Conservation (phyloP, 37 sponge, comb jelly and placozoan species). For the Aphrocallistes beatrix region DNA sequence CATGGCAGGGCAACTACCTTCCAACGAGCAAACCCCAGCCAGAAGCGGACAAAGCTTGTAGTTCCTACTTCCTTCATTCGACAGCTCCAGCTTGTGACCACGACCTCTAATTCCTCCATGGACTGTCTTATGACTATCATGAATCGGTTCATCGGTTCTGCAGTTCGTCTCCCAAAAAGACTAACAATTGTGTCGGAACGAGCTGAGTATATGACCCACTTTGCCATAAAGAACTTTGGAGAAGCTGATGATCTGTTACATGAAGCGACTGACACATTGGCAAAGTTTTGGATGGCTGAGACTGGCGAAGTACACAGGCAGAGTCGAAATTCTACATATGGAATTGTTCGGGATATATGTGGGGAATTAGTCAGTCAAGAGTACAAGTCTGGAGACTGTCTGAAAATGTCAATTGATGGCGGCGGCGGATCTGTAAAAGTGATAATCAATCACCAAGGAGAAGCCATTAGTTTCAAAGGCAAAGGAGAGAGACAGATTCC, state of each 20-base stretch:
- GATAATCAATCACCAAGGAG: background rate
- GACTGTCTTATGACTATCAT: background rate
- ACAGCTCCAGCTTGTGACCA: background rate
- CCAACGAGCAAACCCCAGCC: background rate
- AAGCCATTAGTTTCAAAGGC: background rate
- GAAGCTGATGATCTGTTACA: background rate
- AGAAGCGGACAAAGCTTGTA: background rate
- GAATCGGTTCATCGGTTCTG: slow-evolving; percentile 8
- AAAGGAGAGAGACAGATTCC: slow-evolving; percentile 11
- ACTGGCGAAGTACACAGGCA: background rate
- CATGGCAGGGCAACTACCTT: background rate
- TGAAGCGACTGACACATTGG: background rate
- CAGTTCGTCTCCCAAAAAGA: background rate
- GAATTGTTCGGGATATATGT: slow-evolving; percentile 1
- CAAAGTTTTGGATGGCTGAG: background rate
- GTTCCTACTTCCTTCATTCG: background rate
- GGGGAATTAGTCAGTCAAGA: slow-evolving; percentile 12
- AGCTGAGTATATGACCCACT: background rate
- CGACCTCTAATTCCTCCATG: background rate
- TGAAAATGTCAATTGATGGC: background rate
- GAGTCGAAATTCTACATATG: background rate
- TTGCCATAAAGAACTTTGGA: background rate
- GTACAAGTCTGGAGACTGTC: background rate
- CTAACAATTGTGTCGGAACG: background rate
- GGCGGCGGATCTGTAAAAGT: slow-evolving; percentile 2